Conservation (phyloP, 1,140 invertebrate species). For the Heliothis subflexa region DNA sequence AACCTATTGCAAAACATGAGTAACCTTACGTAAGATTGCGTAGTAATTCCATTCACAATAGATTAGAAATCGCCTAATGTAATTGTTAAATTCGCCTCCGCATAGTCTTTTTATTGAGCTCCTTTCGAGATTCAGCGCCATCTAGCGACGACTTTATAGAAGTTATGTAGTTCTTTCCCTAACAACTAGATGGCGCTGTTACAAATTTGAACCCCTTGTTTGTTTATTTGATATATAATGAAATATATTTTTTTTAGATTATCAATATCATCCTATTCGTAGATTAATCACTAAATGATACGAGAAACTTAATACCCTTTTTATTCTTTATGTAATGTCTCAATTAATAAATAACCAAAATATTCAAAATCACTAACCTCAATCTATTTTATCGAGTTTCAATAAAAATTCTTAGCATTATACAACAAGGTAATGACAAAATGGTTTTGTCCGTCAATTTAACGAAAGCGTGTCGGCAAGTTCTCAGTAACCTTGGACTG, state of each 20-base stretch:
- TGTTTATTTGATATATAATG: too few species aligned
- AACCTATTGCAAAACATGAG: slow-evolving; percentile 25
- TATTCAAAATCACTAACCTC: not conserved
- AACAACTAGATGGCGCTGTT: slow-evolving; percentile 26
- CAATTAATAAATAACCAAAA: too few species aligned
- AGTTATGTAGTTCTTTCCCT: not conserved
- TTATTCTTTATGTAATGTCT: too few species aligned
- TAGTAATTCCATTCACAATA: slow-evolving; percentile 29
- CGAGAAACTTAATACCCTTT: too few species aligned
- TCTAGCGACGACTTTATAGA: not conserved
- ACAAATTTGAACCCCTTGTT: not conserved
- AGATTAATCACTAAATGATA: too few species aligned
- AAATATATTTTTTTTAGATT: too few species aligned
- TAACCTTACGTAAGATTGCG: slow-evolving; percentile 27
- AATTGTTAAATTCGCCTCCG: slow-evolving; percentile 22
- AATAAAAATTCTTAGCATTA: slow-evolving; percentile 19
- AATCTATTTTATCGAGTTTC: not conserved
- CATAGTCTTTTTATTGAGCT: slow-evolving; percentile 15
- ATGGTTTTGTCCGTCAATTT: slow-evolving; percentile 32
- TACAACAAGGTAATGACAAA: slow-evolving; percentile 37
- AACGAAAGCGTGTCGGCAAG: slow-evolving; percentile 38
- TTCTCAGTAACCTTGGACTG: slow-evolving; percentile 10
- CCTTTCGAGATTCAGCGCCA: slow-evolving; percentile 14
- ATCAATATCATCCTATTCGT: too few species aligned
- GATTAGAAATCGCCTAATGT: slow-evolving; percentile 43